phyloP scores from a whole-genome alignment of 2,888 invertebrate species.

The Eubasilissa splendida region DNA sequence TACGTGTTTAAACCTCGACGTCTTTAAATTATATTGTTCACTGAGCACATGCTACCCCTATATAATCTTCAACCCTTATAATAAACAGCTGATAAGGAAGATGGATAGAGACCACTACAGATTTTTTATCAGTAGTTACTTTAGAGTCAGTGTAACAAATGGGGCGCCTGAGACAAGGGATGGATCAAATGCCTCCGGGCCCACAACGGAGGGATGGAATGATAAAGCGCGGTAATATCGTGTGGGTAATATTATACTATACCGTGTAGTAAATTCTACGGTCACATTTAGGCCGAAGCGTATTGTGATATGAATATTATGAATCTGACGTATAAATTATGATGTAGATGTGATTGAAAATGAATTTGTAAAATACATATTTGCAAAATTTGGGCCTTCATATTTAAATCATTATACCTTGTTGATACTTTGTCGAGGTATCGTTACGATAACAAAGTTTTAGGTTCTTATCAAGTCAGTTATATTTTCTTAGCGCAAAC shows the following conservation, averaged over 20 bases:
- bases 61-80: conserved; percentile 21
- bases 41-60: not conserved
- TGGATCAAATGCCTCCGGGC: conserved; percentile 16
- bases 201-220: conserved; percentile 1
- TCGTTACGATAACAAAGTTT: too few relatives aligned
- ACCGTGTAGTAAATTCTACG: not conserved
- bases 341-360: not conserved
- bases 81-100: conserved; percentile 30
- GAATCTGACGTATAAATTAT: not conserved
- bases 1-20: too few relatives aligned
- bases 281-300: conserved; percentile 10
- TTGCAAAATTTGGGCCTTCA: not conserved
- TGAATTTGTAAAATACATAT: not conserved
- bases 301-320: conserved; percentile 13
- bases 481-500: too few relatives aligned
- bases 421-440: too few relatives aligned
- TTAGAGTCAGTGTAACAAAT: conserved; percentile 32
- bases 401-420: too few relatives aligned
- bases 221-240: conserved; percentile 27
- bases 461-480: too few relatives aligned
- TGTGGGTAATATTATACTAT: not conserved
- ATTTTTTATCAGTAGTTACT: conserved; percentile 32
- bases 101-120: conserved; percentile 26
- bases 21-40: too few relatives aligned
- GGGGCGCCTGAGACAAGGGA: conserved; percentile 22